phyloP scores from a whole-genome alignment of 2,797 vertebrate genomes.

The Mallotus villosus region DNA sequence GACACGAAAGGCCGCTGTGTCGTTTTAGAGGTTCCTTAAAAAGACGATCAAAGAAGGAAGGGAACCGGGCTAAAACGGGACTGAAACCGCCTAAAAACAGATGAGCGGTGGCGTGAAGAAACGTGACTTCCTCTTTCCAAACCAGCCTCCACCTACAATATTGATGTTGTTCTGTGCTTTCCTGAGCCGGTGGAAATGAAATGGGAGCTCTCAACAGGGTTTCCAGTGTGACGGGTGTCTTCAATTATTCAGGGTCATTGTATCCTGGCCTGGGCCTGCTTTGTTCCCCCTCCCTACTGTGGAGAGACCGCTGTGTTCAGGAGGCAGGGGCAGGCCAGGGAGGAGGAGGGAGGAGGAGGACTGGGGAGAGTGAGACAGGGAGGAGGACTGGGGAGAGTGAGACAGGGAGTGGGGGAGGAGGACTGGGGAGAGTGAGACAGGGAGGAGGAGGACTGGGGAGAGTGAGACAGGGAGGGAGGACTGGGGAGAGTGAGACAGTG shows the following conservation, averaged over 20 bases:
- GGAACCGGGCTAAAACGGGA: no score
- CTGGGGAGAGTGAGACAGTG: neutral
- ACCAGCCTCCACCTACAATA: constrained; percentile 29
- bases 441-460: neutral
- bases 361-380: no score
- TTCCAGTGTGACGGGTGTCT: constrained; percentile 11
- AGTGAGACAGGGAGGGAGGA: neutral
- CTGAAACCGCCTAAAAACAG: no score
- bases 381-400: neutral
- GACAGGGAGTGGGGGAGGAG: neutral
- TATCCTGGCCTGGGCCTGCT: constrained; percentile 28
- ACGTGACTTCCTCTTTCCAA: neutral
- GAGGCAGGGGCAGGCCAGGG: neutral
- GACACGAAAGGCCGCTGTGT: neutral
- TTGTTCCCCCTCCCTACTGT: neutral
- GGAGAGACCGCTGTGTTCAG: neutral
- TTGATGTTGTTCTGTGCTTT: constrained; percentile 26
- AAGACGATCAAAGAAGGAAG: neutral
- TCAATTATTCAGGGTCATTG: constrained; percentile 64
- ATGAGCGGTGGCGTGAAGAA: no score
- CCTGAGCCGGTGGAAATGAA: constrained; percentile 39
- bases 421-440: neutral
- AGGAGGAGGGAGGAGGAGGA: neutral
- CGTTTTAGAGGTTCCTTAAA: constrained; percentile 1
- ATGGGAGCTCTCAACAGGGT: constrained; percentile 25